A percentile compares a stretch with the other conserved stretches of the same genome.
Evolutionary conservation across 2,113 vertebrate genomes (phyloP).

Genomic region (Microtus montanus): DNA sequence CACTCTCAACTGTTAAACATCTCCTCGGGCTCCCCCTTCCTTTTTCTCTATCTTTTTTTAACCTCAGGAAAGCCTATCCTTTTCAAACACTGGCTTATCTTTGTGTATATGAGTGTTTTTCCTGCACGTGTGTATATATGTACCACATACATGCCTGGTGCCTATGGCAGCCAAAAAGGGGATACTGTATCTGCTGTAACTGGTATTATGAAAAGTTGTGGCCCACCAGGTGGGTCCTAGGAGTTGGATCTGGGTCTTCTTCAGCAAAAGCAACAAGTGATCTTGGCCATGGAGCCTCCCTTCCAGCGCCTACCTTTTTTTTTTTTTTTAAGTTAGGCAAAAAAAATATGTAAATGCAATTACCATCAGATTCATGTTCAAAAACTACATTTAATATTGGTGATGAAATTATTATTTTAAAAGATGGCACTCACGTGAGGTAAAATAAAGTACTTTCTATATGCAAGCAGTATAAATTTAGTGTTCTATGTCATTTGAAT

Average conservation of each 20-base stretch:
- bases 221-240: not conserved
- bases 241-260: not conserved
- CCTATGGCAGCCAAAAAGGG: not conserved
- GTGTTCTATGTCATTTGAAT: conserved; percentile 54
- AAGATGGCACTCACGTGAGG: conserved; percentile 5
- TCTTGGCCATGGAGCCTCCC: not conserved
- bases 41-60: conserved; percentile 13
- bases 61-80: not conserved
- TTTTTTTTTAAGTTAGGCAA: conserved; percentile 30
- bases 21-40: not conserved
- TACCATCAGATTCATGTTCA: conserved; percentile 30
- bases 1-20: not conserved
- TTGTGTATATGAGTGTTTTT: not conserved
- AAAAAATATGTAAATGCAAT: conserved; percentile 57
- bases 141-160: not conserved
- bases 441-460: conserved; percentile 35
- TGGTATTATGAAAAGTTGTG: not conserved
- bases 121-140: not conserved
- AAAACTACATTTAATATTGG: conserved; percentile 36
- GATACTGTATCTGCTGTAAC: not conserved
- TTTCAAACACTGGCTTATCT: not conserved
- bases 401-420: conserved; percentile 38
- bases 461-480: conserved; percentile 14
- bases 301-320: not conserved
- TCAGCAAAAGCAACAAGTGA: not conserved